A percentile compares a stretch with the other conserved stretches of the same genome.
phyloP scores from a whole-genome alignment of 2,797 vertebrate species.

The Chaenodraco wilsoni region DNA sequence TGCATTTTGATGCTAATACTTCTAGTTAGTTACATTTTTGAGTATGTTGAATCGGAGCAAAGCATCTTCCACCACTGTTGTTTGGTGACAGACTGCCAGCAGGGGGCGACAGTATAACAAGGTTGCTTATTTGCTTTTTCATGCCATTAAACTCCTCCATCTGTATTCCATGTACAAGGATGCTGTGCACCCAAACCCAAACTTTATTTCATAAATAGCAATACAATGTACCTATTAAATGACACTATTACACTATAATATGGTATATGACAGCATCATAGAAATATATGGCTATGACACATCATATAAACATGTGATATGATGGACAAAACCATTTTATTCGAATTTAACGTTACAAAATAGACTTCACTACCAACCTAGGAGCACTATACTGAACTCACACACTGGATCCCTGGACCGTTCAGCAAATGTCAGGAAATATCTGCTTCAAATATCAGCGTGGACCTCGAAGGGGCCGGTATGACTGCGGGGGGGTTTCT shows the following conservation, averaged over 20 bases:
- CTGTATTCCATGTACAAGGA: conserved; percentile 43
- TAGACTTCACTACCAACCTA: conserved; percentile 76
- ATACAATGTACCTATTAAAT: conserved; percentile 97
- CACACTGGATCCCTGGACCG: conserved; percentile 84
- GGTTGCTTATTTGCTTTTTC: neutral
- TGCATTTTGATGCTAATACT: too few relatives aligned
- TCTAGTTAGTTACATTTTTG: too few relatives aligned
- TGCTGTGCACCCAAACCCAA: conserved; percentile 92
- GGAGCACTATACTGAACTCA: conserved; percentile 86
- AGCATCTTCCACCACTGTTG: neutral
- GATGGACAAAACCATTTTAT: conserved; percentile 75
- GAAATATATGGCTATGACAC: conserved; percentile 74
- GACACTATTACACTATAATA: conserved; percentile 87
- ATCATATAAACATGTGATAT: conserved; percentile 85
- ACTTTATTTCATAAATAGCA: conserved; percentile 96
- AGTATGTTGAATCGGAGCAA: too few relatives aligned
- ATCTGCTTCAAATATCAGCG: conserved; percentile 56
- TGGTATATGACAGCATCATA: conserved; percentile 69
- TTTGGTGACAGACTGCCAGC: conserved; percentile 29
- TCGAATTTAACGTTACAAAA: conserved; percentile 87
- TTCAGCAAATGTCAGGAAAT: conserved; percentile 85
- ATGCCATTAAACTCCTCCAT: conserved; percentile 19
- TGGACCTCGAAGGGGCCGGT: conserved; percentile 33
- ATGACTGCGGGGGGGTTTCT: conserved; percentile 21
- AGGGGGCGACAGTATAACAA: conserved; percentile 45